Conservation (phyloP, 2,797 vertebrate species). For the Eulemur mongoz region DNA sequence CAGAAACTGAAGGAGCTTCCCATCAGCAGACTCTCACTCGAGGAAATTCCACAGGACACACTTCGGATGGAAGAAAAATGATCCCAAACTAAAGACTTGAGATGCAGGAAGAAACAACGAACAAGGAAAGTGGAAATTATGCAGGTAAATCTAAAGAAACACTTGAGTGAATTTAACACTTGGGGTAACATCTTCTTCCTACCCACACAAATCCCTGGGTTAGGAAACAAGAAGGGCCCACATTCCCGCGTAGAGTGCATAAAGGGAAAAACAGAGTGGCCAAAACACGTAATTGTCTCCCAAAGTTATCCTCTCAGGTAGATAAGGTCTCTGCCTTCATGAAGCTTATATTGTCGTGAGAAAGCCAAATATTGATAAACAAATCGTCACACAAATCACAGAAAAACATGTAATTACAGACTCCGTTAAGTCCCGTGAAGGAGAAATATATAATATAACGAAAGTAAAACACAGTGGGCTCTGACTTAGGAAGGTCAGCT, state of each 20-base stretch:
- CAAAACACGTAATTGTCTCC: not conserved
- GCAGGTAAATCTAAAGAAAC: not conserved
- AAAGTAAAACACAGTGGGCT: rapidly evolving
- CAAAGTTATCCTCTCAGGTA: not conserved
- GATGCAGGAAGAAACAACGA: not conserved
- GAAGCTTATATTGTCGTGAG: not conserved
- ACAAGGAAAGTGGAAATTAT: rapidly evolving
- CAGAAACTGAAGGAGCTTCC: no score
- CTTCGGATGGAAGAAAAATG: no score
- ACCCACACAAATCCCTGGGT: not conserved
- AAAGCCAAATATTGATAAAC: not conserved
- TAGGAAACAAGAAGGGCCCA: no score
- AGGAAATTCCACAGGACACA: not conserved
- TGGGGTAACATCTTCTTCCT: not conserved
- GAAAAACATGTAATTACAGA: not conserved
- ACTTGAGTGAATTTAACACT: not conserved
- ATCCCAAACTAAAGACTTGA: not conserved
- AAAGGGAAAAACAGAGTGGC: rapidly evolving
- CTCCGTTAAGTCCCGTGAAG: rapidly evolving
- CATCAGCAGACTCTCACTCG: not conserved
- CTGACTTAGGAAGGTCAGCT: not conserved
- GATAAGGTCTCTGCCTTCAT: not conserved
- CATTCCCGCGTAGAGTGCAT: rapidly evolving
- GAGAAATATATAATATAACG: rapidly evolving
- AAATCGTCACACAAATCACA: no score